Conservation (phyloP, 2,888 invertebrate species). For the Chelonus formosanus region DNA sequence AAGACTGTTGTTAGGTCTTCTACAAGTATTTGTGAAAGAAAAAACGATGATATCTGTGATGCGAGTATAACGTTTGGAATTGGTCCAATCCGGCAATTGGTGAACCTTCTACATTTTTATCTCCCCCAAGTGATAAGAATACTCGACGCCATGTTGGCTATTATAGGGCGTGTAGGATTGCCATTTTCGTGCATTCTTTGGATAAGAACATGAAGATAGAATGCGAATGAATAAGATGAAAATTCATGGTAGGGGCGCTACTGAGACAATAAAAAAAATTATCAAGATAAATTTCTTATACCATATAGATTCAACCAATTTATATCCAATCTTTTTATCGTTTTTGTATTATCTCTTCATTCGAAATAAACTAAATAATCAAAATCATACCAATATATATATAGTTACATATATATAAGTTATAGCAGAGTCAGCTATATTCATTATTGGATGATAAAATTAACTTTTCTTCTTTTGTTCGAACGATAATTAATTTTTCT, state of each 20-base stretch:
- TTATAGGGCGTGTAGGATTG: constrained; percentile 48
- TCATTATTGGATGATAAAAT: no score
- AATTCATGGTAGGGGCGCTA: constrained; percentile 10
- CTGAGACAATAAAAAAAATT: constrained; percentile 39
- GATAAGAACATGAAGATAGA: constrained; percentile 40
- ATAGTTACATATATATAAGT: no score
- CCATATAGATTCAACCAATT: constrained; percentile 1
- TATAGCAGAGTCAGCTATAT: no score
- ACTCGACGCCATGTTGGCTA: constrained; percentile 53
- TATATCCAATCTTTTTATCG: constrained; percentile 3
- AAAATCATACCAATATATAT: no score
- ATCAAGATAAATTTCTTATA: constrained; percentile 31
- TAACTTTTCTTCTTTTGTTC: no score
- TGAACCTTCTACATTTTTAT: constrained; percentile 30
- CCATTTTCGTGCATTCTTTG: constrained; percentile 29
- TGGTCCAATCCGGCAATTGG: constrained; percentile 58
- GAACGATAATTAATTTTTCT: no score
- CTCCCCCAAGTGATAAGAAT: constrained; percentile 53
- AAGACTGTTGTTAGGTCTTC: no score
- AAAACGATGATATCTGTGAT: constrained; percentile 61
- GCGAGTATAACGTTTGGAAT: constrained; percentile 60
- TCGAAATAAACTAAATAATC: no score
- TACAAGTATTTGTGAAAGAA: constrained; percentile 25
- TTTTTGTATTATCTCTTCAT: constrained; percentile 16
- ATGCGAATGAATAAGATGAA: constrained; percentile 30